These are phyloP conservation scores for Eutrigla gurnardus DNA, from an alignment of 2,797 vertebrate genomes.

Conservation along the genomic window DNA sequence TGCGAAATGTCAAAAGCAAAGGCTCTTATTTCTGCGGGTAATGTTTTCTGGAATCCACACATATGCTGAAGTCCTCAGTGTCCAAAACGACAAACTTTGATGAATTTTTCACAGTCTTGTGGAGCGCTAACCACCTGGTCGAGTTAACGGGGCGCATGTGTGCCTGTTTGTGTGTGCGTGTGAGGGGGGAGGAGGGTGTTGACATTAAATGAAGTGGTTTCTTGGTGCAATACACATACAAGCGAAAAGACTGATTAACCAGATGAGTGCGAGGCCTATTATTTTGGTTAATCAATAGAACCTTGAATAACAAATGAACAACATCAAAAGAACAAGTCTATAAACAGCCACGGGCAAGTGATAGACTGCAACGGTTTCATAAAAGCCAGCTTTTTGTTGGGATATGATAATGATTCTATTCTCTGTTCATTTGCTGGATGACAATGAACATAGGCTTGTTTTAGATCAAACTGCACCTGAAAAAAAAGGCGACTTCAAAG, in stretches of 20 bases:
- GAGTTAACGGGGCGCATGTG: constrained; percentile 50
- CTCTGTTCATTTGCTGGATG: constrained; percentile 57
- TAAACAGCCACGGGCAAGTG: constrained; percentile 71
- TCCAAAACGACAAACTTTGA: constrained; percentile 70
- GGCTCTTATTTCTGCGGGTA: constrained; percentile 29
- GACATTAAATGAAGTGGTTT: constrained; percentile 64
- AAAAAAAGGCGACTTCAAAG: constrained; percentile 45
- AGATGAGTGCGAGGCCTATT: constrained; percentile 75
- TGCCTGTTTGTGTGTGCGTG: background rate
- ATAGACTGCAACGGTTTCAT: constrained; percentile 71
- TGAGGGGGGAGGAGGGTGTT: constrained; percentile 19
- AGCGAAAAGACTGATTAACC: constrained; percentile 72
- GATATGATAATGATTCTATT: constrained; percentile 72
- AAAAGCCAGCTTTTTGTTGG: constrained; percentile 72
- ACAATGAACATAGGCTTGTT: constrained; percentile 50
- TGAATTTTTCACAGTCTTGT: constrained; percentile 75
- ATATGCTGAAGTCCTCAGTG: constrained; percentile 51
- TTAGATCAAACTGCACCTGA: constrained; percentile 59
- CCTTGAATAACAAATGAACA: constrained; percentile 77
- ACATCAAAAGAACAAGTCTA: constrained; percentile 72
- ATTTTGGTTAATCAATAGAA: constrained; percentile 81
- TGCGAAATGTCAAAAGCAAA: constrained; percentile 56
- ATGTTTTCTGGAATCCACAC: constrained; percentile 56
- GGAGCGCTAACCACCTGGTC: constrained; percentile 69
- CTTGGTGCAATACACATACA: constrained; percentile 66